Conservation (phyloP, 2,888 invertebrate species). For the Neoaliturus tenellus region DNA sequence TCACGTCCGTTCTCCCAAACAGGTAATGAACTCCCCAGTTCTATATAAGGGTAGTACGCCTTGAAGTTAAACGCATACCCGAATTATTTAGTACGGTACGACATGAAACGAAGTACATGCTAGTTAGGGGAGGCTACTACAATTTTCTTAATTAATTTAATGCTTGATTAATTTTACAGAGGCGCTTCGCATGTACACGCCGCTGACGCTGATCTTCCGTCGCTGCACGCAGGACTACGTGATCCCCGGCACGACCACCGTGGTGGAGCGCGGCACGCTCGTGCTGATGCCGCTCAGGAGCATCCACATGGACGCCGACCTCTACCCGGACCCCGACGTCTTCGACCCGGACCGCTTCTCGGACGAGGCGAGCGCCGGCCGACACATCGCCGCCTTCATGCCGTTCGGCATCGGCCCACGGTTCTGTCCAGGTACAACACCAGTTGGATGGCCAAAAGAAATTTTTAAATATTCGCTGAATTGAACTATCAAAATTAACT, state of each 20-base stretch:
- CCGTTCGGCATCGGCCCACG: constrained; percentile 57
- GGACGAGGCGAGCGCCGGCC: neutral
- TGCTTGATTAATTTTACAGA: too few relatives aligned
- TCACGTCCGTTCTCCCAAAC: too few relatives aligned
- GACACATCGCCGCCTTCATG: constrained; percentile 40
- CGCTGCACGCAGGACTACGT: constrained; percentile 69
- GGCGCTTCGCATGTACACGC: constrained; percentile 70
- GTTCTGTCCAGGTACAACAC: constrained; percentile 58
- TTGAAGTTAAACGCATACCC: too few relatives aligned
- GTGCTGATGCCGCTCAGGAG: constrained; percentile 76
- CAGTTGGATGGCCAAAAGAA: too few relatives aligned
- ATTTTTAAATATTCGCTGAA: too few relatives aligned
- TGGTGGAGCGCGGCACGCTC: constrained; percentile 68
- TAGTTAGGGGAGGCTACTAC: too few relatives aligned
- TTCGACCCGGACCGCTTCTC: constrained; percentile 55
- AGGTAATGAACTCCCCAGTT: too few relatives aligned
- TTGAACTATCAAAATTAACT: too few relatives aligned
- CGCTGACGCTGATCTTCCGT: constrained; percentile 69
- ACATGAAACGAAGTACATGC: too few relatives aligned
- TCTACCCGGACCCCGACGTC: constrained; percentile 76
- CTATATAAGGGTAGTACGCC: too few relatives aligned
- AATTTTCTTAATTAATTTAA: too few relatives aligned
- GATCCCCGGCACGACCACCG: constrained; percentile 61
- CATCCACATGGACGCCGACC: constrained; percentile 77
- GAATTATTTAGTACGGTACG: too few relatives aligned